These are phyloP conservation scores for Anthoptus insignis DNA, from an alignment of 2,888 invertebrate species.

Conservation along the genomic window DNA sequence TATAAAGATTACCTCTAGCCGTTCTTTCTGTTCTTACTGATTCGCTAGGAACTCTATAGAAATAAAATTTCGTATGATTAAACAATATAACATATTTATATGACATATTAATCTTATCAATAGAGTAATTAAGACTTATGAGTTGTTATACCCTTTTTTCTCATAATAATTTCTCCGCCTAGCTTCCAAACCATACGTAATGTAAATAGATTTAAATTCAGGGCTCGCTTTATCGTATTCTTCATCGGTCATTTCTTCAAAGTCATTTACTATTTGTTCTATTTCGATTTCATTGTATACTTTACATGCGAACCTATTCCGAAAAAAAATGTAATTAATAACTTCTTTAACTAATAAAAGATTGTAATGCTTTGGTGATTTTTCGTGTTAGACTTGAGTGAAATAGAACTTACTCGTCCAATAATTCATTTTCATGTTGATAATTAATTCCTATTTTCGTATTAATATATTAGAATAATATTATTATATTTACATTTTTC, in stretches of 20 bases:
- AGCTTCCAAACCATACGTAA: conserved; percentile 66
- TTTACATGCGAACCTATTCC: conserved; percentile 58
- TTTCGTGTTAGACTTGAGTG: too few species aligned
- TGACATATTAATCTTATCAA: too few species aligned
- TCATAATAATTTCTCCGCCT: conserved; percentile 64
- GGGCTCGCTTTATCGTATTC: conserved; percentile 66
- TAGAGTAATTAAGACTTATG: too few species aligned
- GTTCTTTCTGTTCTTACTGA: conserved; percentile 26
- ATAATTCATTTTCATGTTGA: conserved; percentile 64
- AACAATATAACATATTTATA: too few species aligned
- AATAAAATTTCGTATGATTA: too few species aligned
- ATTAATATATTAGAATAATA: too few species aligned
- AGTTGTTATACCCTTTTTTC: conserved; percentile 55
- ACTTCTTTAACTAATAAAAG: too few species aligned
- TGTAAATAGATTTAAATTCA: conserved; percentile 71
- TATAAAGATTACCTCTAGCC: conserved; percentile 46
- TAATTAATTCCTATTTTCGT: too few species aligned
- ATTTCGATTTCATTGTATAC: conserved; percentile 71
- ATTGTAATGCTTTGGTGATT: too few species aligned
- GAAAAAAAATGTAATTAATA: background rate
- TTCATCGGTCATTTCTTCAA: conserved; percentile 72
- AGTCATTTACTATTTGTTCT: conserved; percentile 59
- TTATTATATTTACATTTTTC: too few species aligned
- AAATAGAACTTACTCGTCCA: conserved; percentile 63
- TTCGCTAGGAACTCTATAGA: conserved; percentile 25